Evolutionary conservation across 2,888 invertebrate species (phyloP).

Genomic region (Abrostola tripartita): DNA sequence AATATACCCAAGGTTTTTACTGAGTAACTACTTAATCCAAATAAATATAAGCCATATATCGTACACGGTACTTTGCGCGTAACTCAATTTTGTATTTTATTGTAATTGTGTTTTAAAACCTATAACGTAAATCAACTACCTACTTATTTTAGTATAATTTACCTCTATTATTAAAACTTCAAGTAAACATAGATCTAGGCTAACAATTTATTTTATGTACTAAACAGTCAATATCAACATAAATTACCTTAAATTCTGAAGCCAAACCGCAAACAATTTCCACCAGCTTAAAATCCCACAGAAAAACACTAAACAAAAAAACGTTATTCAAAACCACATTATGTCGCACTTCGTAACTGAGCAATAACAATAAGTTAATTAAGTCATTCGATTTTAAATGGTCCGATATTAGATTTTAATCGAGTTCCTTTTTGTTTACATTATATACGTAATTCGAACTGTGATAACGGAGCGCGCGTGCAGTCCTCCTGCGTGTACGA

Average conservation of each 20-base stretch:
- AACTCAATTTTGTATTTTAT: too few species aligned
- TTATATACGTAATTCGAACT: conserved; percentile 59
- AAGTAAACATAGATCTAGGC: background rate
- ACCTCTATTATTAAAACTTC: background rate
- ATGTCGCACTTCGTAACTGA: conserved; percentile 31
- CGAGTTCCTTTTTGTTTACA: conserved; percentile 70
- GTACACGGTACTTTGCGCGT: too few species aligned
- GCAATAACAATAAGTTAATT: conserved; percentile 13
- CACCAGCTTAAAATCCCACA: conserved; percentile 59
- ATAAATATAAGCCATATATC: too few species aligned
- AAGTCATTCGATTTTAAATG: conserved; percentile 18
- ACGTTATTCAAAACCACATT: conserved; percentile 34
- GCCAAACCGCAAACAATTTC: conserved; percentile 56
- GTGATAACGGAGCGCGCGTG: conserved; percentile 51
- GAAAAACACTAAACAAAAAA: conserved; percentile 43
- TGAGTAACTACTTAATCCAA: too few species aligned
- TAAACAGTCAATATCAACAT: background rate
- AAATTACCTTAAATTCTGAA: conserved; percentile 67
- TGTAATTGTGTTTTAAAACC: too few species aligned
- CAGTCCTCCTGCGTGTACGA: conserved; percentile 52
- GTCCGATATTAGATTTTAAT: conserved; percentile 20
- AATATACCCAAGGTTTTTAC: background rate
- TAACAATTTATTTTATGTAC: background rate
- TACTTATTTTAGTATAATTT: background rate
- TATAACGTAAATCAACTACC: too few species aligned